Base-by-base conservation (phyloP, 2,888 invertebrate genomes). In the Rotaria sp. region DNA sequence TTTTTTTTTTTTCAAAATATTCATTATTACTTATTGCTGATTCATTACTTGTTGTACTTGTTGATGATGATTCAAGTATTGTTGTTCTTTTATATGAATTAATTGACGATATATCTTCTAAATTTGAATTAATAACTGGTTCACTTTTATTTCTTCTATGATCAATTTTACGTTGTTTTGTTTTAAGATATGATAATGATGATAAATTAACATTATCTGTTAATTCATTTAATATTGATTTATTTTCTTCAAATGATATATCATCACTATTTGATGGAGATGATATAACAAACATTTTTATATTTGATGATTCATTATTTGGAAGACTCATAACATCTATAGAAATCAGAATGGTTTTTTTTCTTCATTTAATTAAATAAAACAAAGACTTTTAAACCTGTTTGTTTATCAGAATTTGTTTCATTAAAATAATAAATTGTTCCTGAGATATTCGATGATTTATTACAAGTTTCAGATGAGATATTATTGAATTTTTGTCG, bases 81-180 rank as follows among this genome's bases (percentile, higher is more conserved):
- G n/a, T n/a, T 45, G 24, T 11, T n/a, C 45, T 1, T 45, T 26
- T 45, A 24, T 26, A 26, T 7, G 52, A 52, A 24, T 52, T 52
- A 4, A 24, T 21, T 4, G 45, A 45, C 0, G 67, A 67, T 0
- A 38, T 18, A 15, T 67, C 67, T 8, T 30, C 35, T 15, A 67
- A 21, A 35, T 38, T 80, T 5, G 11, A 26, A 26, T 15, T 10
- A 3, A 45, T 80, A n/a, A 80, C 80, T 45, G 80, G 80, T n/a
- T 80, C 80, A 45, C 80, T 80, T 80, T 80, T 80, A 45, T 80
- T 80, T 45, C 80, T 45, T 45, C 80, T 41, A 45, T 80, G 80
- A 38, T 67, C 30, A 8, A 67, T 67, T 21, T 38, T 35, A 38
- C 67, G 67, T 38, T 67, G 67, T 67, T 67, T 67, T 35, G 30